Evolutionary conservation across 1,140 invertebrate species (phyloP).

Genomic region (Drosophila pandora): DNA sequence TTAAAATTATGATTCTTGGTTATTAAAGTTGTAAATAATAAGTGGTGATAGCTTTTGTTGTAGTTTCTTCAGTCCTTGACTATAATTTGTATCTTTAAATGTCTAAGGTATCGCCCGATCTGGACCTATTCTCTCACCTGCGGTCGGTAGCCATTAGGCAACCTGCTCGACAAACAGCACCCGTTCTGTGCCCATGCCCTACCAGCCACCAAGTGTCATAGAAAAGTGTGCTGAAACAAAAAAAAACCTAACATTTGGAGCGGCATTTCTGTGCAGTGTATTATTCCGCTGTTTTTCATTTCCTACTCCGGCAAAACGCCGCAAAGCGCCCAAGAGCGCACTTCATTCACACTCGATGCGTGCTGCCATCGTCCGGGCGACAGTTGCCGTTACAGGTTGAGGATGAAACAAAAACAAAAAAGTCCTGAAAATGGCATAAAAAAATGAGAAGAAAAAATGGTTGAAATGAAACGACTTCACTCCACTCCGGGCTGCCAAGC

Average conservation of each 20-base stretch:
- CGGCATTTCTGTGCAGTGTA: constrained; percentile 54
- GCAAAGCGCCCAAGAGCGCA: constrained; percentile 75
- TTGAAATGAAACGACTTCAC: constrained; percentile 37
- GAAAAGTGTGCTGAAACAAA: constrained; percentile 59
- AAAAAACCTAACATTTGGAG: constrained; percentile 59
- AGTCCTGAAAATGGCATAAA: constrained; percentile 4
- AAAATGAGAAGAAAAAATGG: background rate
- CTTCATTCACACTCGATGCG: constrained; percentile 81
- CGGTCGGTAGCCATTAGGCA: constrained; percentile 40
- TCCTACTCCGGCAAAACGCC: constrained; percentile 70
- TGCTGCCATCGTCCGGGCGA: constrained; percentile 43
- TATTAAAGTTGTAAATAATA: no score
- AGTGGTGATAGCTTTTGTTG: no score
- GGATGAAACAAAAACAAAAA: constrained; percentile 4
- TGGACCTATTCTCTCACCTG: background rate
- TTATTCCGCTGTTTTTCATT: constrained; percentile 55
- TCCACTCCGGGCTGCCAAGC: constrained; percentile 30
- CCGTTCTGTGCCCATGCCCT: constrained; percentile 27
- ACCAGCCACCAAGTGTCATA: constrained; percentile 70
- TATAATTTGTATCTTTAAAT: no score
- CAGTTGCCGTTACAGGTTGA: constrained; percentile 41
- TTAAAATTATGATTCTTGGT: background rate
- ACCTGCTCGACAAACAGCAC: constrained; percentile 36
- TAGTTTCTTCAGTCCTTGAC: no score
- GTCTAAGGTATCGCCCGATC: background rate